These are phyloP conservation scores for Steinernema feltiae DNA, from an alignment of 1,140 invertebrate genomes.

Conservation along the genomic window DNA sequence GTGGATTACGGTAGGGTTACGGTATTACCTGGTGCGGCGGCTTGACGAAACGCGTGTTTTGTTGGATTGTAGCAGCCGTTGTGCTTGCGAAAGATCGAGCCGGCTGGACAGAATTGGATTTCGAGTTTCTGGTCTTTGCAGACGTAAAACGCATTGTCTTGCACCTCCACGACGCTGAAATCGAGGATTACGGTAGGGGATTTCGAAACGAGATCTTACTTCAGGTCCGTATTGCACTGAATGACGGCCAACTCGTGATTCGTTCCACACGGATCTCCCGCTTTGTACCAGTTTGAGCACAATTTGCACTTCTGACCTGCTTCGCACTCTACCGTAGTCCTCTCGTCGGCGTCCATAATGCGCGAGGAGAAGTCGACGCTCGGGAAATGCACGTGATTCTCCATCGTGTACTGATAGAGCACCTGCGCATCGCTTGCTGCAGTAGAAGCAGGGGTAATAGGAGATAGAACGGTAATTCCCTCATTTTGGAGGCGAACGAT, in stretches of 20 bases:
- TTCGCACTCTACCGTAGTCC: background rate
- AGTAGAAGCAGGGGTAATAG: background rate
- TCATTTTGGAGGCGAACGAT: background rate
- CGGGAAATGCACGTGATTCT: background rate
- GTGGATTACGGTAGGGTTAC: background rate
- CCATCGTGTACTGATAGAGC: background rate
- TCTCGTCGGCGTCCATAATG: background rate
- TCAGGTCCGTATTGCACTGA: background rate
- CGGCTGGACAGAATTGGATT: conserved; percentile 6
- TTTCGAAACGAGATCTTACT: too few relatives aligned
- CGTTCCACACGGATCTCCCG: background rate
- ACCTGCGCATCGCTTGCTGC: background rate
- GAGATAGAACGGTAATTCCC: background rate
- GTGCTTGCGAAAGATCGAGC: conserved; percentile 15
- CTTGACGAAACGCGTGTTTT: conserved; percentile 23
- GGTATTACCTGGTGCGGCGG: background rate
- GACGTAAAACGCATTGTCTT: background rate
- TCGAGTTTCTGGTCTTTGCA: background rate
- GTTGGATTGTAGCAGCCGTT: conserved; percentile 32
- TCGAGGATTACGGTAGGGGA: background rate
- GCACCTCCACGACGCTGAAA: background rate
- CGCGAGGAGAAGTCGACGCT: background rate
- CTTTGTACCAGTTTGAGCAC: background rate
- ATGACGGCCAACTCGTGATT: background rate
- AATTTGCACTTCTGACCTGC: background rate